Evolutionary conservation across 1,140 invertebrate genomes (phyloP).

Genomic region (Nixonia krombeini): DNA sequence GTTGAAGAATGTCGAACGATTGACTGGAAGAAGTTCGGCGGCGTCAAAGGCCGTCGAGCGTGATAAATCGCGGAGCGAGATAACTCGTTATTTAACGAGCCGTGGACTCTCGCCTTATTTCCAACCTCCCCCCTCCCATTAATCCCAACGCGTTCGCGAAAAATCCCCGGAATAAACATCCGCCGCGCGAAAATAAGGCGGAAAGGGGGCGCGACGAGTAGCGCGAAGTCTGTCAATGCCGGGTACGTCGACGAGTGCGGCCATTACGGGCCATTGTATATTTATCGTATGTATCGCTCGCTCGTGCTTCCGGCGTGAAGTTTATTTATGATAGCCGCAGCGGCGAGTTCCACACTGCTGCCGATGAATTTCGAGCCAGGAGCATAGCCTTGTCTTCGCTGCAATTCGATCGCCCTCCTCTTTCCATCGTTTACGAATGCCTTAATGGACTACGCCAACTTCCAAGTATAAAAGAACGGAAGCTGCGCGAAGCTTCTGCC

Average conservation of each 20-base stretch:
- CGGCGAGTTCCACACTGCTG: constrained; percentile 29
- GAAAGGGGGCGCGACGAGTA: too few relatives aligned
- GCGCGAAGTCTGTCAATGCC: constrained; percentile 18
- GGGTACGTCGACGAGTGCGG: constrained; percentile 6
- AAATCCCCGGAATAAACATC: not conserved
- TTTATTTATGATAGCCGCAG: constrained; percentile 64
- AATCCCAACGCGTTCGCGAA: too few relatives aligned
- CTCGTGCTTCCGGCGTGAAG: constrained; percentile 54
- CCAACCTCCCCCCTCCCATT: not conserved
- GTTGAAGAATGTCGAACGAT: constrained; percentile 43
- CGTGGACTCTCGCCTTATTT: too few relatives aligned
- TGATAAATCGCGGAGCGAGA: too few relatives aligned
- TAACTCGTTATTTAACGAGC: too few relatives aligned
- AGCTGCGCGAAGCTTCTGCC: constrained; percentile 6
- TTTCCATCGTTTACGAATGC: not conserved
- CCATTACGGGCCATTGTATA: constrained; percentile 52
- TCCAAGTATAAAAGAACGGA: constrained; percentile 10
- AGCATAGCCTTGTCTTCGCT: constrained; percentile 18
- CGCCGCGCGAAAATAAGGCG: too few relatives aligned
- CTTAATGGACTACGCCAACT: constrained; percentile 13
- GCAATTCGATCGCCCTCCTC: constrained; percentile 21
- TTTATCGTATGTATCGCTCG: constrained; percentile 54
- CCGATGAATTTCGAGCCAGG: constrained; percentile 50
- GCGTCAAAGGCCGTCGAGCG: constrained; percentile 32
- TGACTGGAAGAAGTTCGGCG: constrained; percentile 46